Conservation (phyloP, 2,113 vertebrate species). For the Pardalotus punctatus region DNA sequence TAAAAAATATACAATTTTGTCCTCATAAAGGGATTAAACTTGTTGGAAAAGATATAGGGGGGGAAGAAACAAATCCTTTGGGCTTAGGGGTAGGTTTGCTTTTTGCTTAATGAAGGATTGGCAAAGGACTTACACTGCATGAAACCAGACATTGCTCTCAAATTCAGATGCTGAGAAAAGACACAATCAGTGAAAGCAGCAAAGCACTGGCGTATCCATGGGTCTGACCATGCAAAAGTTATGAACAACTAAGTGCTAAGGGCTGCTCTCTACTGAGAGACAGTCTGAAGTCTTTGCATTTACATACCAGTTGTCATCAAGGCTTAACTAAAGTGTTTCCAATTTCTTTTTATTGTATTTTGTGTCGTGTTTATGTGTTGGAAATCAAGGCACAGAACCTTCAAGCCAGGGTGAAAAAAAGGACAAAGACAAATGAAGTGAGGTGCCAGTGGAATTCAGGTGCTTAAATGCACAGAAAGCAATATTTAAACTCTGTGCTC, state of each 20-base stretch:
- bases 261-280: not conserved
- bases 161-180: not conserved
- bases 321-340: not conserved
- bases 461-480: not conserved
- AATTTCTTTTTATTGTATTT: slow-evolving; percentile 10
- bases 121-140: not conserved
- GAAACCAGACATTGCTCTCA: not conserved
- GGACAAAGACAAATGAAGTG: not conserved
- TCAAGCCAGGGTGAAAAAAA: not conserved
- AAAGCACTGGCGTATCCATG: fast-evolving
- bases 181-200: not conserved
- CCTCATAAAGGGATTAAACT: not conserved
- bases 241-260: not conserved
- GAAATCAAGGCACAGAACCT: not conserved
- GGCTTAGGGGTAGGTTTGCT: not conserved
- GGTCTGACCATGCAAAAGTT: not conserved
- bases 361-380: not conserved
- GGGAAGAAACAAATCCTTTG: fast-evolving
- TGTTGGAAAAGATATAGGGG: not conserved
- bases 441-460: not conserved
- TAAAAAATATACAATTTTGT: not conserved
- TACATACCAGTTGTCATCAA: not conserved
- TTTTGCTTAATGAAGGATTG: not conserved
- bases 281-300: not conserved
- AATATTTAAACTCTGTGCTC: not conserved